phyloP scores from a whole-genome alignment of 2,888 invertebrate genomes.

The Gandaritis pyraliata region DNA sequence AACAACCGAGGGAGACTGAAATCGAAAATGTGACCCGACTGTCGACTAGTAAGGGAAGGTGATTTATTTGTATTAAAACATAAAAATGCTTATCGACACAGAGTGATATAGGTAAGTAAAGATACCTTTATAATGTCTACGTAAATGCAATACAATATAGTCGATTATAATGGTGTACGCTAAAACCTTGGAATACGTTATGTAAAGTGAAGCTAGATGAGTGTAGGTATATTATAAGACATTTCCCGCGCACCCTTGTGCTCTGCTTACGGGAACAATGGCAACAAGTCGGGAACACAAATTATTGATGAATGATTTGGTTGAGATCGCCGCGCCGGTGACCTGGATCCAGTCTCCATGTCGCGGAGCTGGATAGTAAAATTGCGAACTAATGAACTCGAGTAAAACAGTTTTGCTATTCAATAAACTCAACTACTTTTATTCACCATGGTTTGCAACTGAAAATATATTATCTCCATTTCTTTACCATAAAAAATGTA shows the following conservation, averaged over 20 bases:
- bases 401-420: background rate
- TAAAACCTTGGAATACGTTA: too few relatives aligned
- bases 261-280: slow-evolving; percentile 18
- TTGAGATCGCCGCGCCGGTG: slow-evolving; percentile 16
- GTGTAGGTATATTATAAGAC: background rate
- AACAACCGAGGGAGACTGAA: slow-evolving; percentile 10
- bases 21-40: slow-evolving; percentile 14
- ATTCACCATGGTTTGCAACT: slow-evolving; percentile 5
- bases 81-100: too few relatives aligned
- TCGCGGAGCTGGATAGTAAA: slow-evolving; percentile 14
- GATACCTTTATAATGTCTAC: too few relatives aligned
- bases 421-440: slow-evolving; percentile 10
- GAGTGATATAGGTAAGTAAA: too few relatives aligned
- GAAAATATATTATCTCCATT: slow-evolving; percentile 11
- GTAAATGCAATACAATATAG: too few relatives aligned
- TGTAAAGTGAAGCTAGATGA: slow-evolving; percentile 9
- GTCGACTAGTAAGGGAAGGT: slow-evolving; percentile 4
- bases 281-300: slow-evolving; percentile 5
- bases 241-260: slow-evolving; percentile 13
- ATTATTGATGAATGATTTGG: slow-evolving; percentile 28
- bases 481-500: slow-evolving; percentile 13
- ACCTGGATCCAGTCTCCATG: slow-evolving; percentile 17
- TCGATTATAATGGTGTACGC: too few relatives aligned
- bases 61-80: too few relatives aligned
- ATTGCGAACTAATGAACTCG: slow-evolving; percentile 9